phyloP scores from a whole-genome alignment of 2,113 vertebrate species.

The Boulengeromyrus knoepffleri region DNA sequence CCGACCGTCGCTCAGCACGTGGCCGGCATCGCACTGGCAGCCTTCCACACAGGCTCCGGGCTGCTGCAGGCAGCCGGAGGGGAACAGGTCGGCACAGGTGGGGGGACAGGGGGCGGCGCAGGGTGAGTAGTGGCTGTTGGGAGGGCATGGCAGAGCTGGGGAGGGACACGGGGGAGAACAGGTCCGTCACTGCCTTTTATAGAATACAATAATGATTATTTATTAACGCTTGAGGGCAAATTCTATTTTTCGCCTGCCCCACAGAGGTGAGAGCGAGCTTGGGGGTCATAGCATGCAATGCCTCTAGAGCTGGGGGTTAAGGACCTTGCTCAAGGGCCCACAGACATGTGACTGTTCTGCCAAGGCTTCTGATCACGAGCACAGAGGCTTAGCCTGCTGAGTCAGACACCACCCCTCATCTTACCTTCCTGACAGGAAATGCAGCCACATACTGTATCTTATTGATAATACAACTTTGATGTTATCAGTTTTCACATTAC shows the following conservation, averaged over 20 bases:
- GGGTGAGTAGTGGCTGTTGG: slow-evolving; percentile 63
- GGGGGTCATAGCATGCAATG: background rate
- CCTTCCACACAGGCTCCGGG: slow-evolving; percentile 63
- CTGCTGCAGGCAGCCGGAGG: slow-evolving; percentile 54
- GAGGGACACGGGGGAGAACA: background rate
- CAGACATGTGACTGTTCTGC: background rate
- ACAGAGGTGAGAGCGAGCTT: background rate
- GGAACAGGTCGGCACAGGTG: slow-evolving; percentile 65
- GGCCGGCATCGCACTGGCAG: slow-evolving; percentile 62
- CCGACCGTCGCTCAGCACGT: slow-evolving; percentile 58
- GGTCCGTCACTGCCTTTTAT: background rate
- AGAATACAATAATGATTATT: background rate
- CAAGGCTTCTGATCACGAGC: background rate
- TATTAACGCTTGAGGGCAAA: background rate
- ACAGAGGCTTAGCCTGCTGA: background rate
- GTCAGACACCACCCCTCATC: background rate
- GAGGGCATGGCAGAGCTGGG: slow-evolving; percentile 64
- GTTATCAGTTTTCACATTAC: background rate
- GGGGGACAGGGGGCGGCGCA: slow-evolving; percentile 64
- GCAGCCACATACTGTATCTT: background rate
- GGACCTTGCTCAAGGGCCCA: background rate
- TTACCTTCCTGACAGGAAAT: background rate
- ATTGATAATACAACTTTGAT: background rate
- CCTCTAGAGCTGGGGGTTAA: background rate
- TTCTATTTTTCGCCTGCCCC: background rate